Conservation (phyloP, 2,797 vertebrate species). For the Pteronotus mesoamericanus region DNA sequence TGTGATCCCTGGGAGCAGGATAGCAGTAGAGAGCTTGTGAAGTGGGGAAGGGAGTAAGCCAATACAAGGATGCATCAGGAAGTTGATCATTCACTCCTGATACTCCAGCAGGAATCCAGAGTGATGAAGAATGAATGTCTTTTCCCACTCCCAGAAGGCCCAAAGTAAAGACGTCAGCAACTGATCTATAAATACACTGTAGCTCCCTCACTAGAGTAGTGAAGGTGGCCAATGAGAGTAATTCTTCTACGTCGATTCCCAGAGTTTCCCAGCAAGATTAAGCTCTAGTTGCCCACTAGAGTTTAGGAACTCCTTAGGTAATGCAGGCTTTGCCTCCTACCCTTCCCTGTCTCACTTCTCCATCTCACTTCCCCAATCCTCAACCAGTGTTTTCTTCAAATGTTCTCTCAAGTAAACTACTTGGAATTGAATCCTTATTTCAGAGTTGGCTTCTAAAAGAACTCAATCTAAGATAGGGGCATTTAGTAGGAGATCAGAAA, state of each 20-base stretch:
- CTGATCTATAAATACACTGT: neutral
- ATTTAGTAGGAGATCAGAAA: neutral
- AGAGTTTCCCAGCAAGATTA: neutral
- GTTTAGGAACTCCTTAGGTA: neutral
- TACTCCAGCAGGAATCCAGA: neutral
- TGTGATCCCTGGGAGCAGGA: neutral
- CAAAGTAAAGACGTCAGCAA: neutral
- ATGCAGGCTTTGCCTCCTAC: neutral
- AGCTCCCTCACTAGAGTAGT: neutral
- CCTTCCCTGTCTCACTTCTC: neutral
- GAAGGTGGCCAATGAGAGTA: neutral
- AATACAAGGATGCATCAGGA: neutral
- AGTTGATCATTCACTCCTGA: neutral
- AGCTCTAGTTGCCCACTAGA: neutral
- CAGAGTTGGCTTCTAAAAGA: neutral
- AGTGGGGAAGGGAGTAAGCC: neutral
- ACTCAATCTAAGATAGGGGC: neutral
- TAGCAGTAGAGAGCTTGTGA: neutral
- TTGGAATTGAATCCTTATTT: neutral
- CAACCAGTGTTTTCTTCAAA: neutral
- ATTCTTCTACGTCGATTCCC: neutral
- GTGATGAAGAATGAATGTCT: neutral
- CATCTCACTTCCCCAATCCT: neutral
- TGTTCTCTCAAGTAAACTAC: neutral
- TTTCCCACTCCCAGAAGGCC: neutral